Conservation (phyloP, 2,113 vertebrate genomes). For the Mustela lutreola region DNA sequence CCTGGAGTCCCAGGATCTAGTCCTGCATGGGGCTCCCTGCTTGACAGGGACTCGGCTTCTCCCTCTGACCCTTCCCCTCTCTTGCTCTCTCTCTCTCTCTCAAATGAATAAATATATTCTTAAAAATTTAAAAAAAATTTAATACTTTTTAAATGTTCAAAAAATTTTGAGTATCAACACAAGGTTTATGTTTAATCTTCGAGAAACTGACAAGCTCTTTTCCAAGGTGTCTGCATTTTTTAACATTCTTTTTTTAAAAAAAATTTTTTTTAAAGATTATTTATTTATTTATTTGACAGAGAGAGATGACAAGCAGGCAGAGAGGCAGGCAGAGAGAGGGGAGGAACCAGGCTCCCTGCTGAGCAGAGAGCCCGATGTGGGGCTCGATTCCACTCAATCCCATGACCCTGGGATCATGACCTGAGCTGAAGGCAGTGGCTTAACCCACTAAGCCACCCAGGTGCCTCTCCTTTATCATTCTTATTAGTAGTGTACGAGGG, state of each 20-base stretch:
- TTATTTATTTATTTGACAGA: no score
- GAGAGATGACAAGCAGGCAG: no score
- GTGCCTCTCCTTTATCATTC: background rate
- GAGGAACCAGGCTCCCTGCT: no score
- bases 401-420: no score
- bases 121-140: background rate
- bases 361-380: no score
- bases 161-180: background rate
- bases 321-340: no score
- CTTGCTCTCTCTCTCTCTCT: background rate
- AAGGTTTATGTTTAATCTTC: background rate
- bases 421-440: no score
- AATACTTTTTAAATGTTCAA: background rate
- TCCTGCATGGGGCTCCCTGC: background rate
- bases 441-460: no score
- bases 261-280: no score
- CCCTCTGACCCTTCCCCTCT: background rate
- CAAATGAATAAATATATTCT: background rate
- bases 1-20: background rate
- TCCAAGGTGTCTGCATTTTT: background rate
- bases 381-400: no score
- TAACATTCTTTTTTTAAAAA: background rate
- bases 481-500: background rate
- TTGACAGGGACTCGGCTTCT: background rate
- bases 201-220: background rate